phyloP scores from a whole-genome alignment of 2,113 vertebrate genomes.

The Narcine bancroftii region DNA sequence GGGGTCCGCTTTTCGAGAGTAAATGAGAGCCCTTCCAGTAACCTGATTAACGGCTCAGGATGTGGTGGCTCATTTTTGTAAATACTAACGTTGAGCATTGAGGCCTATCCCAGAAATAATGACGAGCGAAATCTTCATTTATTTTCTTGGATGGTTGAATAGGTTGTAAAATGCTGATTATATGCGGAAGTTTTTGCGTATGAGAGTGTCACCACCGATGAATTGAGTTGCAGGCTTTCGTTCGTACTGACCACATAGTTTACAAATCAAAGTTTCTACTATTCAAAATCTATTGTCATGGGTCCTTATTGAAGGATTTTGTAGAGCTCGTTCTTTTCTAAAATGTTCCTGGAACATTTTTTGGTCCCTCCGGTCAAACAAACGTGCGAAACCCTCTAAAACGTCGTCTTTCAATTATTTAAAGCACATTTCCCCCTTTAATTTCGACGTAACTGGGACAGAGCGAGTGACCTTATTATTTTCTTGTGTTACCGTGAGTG shows the following conservation, averaged over 20 bases:
- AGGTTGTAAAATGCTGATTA: not conserved
- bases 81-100: not conserved
- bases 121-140: not conserved
- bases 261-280: no score
- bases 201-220: not conserved
- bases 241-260: no score
- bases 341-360: not conserved
- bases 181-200: not conserved
- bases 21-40: not conserved
- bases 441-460: not conserved
- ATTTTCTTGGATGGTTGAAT: not conserved
- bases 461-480: not conserved
- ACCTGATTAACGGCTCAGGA: no score
- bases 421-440: not conserved
- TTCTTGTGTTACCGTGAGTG: not conserved
- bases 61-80: no score
- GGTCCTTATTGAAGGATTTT: not conserved
- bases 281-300: no score
- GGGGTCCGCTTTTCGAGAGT: not conserved
- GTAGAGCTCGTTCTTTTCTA: not conserved
- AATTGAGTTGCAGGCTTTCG: not conserved
- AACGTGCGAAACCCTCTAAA: no score
- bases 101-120: conserved; percentile 5
- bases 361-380: not conserved
- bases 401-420: not conserved